Base-by-base conservation (phyloP, 2,888 invertebrate genomes). In the Tetanocera ferruginea region DNA sequence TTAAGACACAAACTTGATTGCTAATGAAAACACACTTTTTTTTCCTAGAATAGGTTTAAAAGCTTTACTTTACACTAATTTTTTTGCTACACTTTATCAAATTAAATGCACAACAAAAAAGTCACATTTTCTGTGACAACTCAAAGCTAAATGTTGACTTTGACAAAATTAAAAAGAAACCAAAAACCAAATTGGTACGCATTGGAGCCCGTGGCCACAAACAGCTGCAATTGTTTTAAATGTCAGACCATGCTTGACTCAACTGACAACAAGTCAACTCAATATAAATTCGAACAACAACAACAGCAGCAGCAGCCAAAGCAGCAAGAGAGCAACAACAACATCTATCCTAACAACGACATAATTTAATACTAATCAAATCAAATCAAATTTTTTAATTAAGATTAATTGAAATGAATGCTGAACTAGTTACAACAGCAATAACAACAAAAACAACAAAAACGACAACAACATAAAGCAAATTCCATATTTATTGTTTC, bases 341-440 rank as follows among this genome's bases (percentile, higher is more conserved):
- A 66, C 34, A 66, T 5, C 17, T n/a, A 34, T 5, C 14, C 3
- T 3, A 34, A 5, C 43, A 66, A 37, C 19, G 19, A 43, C 51
- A 9, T n/a, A 23, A 57, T 34, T 5, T 17, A 71, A 57, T 37
- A 11, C 43, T 6, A 31, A 23, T 17, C 55, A 72, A 72, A 19
- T 25, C 19, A 57, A 72, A 57, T 57, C 34, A 37, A 37, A 57
- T 17, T 34, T 64, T 64, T 14, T 37, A 73, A 60, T 73, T 62
- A 57, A 60, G 60, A 57, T 72, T 60, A 72, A 72, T 72, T 60
- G 37, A 72, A 60, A 23, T n/a, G 55, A 52, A 52, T 52, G 70
- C 17, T 71, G 17, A 31, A 34, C n/a, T 19, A 23, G n/a, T 19
- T 3, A 52, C 23, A n/a, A 49, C 25, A 14, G n/a, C 43, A 67